These are phyloP conservation scores for Ormyrus rosae DNA, from an alignment of 2,888 invertebrate species.

Conservation along the genomic window DNA sequence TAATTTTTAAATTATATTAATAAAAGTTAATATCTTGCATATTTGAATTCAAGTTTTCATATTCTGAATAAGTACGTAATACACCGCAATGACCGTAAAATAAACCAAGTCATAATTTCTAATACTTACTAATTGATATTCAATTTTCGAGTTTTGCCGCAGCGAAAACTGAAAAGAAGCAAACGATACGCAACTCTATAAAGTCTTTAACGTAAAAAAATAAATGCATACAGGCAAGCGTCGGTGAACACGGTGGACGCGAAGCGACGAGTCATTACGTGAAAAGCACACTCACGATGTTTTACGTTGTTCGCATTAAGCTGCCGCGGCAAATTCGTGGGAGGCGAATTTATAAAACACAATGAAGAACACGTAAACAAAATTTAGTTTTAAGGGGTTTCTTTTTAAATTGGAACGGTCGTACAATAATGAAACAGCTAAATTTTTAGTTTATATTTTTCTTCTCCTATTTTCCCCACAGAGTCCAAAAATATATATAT, in stretches of 20 bases:
- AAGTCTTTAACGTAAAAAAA: slow-evolving; percentile 13
- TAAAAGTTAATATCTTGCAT: too few relatives aligned
- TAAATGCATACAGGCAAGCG: slow-evolving; percentile 61
- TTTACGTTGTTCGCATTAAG: slow-evolving; percentile 67
- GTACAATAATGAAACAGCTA: not conserved
- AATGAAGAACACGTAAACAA: slow-evolving; percentile 36
- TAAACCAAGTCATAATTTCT: too few relatives aligned
- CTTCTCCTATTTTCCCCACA: not conserved
- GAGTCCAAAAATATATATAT: too few relatives aligned
- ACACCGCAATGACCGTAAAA: too few relatives aligned
- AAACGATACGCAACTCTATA: slow-evolving; percentile 6
- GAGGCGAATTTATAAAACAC: slow-evolving; percentile 44
- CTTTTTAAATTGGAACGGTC: slow-evolving; percentile 11
- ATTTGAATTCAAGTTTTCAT: too few relatives aligned
- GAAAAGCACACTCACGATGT: slow-evolving; percentile 74
- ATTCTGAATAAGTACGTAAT: too few relatives aligned
- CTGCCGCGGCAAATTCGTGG: slow-evolving; percentile 64
- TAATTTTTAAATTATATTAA: too few relatives aligned
- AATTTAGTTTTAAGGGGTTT: slow-evolving; percentile 2
- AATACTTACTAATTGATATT: too few relatives aligned
- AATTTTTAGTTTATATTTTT: not conserved
- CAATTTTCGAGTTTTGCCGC: not conserved
- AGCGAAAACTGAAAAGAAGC: slow-evolving; percentile 5
- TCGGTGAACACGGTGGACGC: slow-evolving; percentile 66
- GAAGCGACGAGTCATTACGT: slow-evolving; percentile 73